Base-by-base conservation (phyloP, 1,140 invertebrate species). In the Solen grandis region DNA sequence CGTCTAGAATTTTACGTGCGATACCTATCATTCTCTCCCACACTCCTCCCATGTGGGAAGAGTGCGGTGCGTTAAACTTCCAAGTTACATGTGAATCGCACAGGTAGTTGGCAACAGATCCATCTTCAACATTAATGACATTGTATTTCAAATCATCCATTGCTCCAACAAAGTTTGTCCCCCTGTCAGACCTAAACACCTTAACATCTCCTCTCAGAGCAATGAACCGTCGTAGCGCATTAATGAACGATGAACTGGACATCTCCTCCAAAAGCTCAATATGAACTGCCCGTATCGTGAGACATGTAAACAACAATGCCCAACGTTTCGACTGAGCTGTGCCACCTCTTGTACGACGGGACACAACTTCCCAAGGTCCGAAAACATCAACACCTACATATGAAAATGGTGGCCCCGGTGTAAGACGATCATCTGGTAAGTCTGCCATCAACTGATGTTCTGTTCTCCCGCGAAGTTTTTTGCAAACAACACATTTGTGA, bases 151-250 rank as follows among this genome's bases (percentile, higher is more conserved):
- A 57, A 19, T 59, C 70, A n/a, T 80, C 25, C 16, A 41, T 29
- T 5, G 76, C 82, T 33, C 82, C 77, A 2, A 80, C 65, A 72
- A 86, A 86, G 62, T 84, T 86, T 25, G 84, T 85, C 2, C 83
- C 83, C 46, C 69, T n/a, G 33, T 86, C 85, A 41, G 60, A 84
- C 1, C 68, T 3, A 38, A 84, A 68, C 50, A 63, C 22, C 41
- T 65, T 50, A 8, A 73, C 68, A 35, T 68, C 10, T 2, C 84
- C 86, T 25, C 81, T 41, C 4, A 82, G 16, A 22, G 81, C 80
- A 2, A 86, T 62, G 27, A 83, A 82, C n/a, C 77, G 10, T 14
- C 84, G 60, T 1, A 83, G 59, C 35, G 81, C 81, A 38, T 85
- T 85, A 22, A 85, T 81, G 59, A 85, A 84, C 16, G 65, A 62